Base-by-base conservation (phyloP, 2,797 vertebrate species). In the Gila robusta region DNA sequence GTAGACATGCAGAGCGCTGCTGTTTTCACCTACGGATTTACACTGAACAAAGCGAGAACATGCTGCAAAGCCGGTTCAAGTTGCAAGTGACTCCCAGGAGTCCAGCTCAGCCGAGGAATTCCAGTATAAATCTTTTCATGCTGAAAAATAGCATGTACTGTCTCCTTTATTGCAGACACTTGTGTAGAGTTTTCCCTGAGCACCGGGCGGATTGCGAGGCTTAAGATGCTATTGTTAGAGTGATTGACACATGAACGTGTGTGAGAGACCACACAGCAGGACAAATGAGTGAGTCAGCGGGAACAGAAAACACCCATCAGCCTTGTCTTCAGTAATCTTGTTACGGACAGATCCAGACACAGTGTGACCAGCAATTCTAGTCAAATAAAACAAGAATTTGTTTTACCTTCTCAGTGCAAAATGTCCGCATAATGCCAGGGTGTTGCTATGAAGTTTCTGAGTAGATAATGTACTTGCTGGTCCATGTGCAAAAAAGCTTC, bases 191-290 rank as follows among this genome's bases (percentile, higher is more conserved):
- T 59, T 28, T 47, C 39, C 81, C 6, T 16, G 54, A 44, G 56
- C 39, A 21, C 7, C 39, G 12, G 28, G 4, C 0, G 1, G 39
- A 59, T 19, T 49, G 26, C 7, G 56, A 49, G 44, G 41, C 23
- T 73, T 52, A 54, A 10, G 35, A 32, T 26, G 54, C 41, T 85
- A 49, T 79, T 79, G 83, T 79, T 71, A 47, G 49, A 72, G 26
- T 47, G 26, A 73, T 8, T 66, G 67, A 49, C 77, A 66, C 73
- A 69, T 54, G 35, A 69, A 77, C 4, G 56, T 28, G 54, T 52
- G 44, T 0, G 1, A 5, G 54, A 10, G n/a, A 64, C 37, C 49
- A 69, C 64, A 81, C 66, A 70, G 47, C 66, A 4, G 79, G 44
- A 54, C 47, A 54, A 52, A 54, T 4, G 4, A 70, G 21, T 11